Base-by-base conservation (phyloP, 2,888 invertebrate genomes). In the Latrodectus elegans region DNA sequence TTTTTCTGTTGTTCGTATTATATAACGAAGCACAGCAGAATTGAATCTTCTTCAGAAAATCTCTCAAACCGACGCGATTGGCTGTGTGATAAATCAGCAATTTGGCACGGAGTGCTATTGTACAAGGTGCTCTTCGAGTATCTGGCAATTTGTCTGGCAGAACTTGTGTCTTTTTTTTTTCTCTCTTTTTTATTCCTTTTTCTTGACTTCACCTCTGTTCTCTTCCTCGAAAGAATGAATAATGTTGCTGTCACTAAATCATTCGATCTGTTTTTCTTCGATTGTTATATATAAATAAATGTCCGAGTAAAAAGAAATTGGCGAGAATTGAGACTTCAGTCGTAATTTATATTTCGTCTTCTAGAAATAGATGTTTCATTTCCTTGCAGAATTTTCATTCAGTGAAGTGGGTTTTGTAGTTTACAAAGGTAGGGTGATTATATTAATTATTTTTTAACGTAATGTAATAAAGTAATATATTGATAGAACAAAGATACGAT, bases 261-360 rank as follows among this genome's bases (percentile, higher is more conserved):
- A 81, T 73, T 73, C 73, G 81, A 81, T 81, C 81, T 81, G 81
- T 81, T 81, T 81, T 81, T 73, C 81, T 81, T 73, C 67, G 73
- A 81, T 80, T 67, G 72, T 81, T 65, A 81, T 64, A 51, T 73
- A 65, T 70, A 72, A 67, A 81, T 81, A 81, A 17, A 22, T 53
- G 64, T 73, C 49, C 49, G 64, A 55, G 26, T 15, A 38, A 51
- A 65, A 53, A 52, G 53, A 26, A 17, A 9, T 51, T 17, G 14
- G 11, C 38, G 22, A 60, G 65, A 65, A 81, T 80, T 71, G 72
- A 80, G 79, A 80, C 79, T 72, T 80, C 79, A 55, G 12, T 8
- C 17, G 17, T 11, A 60, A 80, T 71, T 80, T 80, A 80, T 80
- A 51, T 71, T 38, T 71, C 49, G 26, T 55, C 55, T 55, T 55